Evolutionary conservation across 2,888 invertebrate genomes (phyloP).

Genomic region (Pecten maximus): DNA sequence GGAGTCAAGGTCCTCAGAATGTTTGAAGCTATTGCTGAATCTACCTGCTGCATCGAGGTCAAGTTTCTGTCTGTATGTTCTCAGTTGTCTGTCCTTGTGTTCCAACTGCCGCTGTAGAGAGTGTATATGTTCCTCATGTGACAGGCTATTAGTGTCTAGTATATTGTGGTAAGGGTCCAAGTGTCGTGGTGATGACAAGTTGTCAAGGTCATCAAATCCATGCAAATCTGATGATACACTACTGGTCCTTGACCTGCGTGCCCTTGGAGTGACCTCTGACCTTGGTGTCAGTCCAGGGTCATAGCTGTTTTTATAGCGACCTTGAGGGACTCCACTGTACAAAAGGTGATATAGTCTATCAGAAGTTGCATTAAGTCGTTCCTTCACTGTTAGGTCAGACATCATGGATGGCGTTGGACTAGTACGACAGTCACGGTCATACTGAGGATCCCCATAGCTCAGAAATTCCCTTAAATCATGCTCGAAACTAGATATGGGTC

Average conservation of each 20-base stretch:
- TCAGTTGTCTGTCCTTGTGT: constrained; percentile 39
- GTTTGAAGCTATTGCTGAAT: neutral
- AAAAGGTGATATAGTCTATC: constrained; percentile 4
- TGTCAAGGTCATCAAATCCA: constrained; percentile 17
- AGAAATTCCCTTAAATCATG: constrained; percentile 57
- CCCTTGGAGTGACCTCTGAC: constrained; percentile 24
- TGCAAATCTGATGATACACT: constrained; percentile 15
- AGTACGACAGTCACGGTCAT: constrained; percentile 56
- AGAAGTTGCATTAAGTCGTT: neutral
- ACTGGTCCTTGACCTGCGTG: neutral
- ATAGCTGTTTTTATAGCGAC: constrained; percentile 9
- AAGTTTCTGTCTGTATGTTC: constrained; percentile 36
- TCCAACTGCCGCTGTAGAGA: constrained; percentile 43
- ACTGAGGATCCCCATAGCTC: constrained; percentile 45
- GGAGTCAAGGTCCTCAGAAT: constrained; percentile 18
- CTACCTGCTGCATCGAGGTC: constrained; percentile 15
- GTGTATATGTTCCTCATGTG: constrained; percentile 31
- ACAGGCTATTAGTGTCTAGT: neutral
- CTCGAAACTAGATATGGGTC: constrained; percentile 60
- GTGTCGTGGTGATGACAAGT: neutral
- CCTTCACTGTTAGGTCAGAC: constrained; percentile 57
- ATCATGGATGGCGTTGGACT: constrained; percentile 59
- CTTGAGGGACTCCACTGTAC: neutral
- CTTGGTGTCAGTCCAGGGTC: constrained; percentile 17
- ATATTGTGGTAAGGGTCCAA: neutral